Evolutionary conservation across 92 coral and sea anemone species (phyloP).

Genomic region (Virgularia gustaviana): DNA sequence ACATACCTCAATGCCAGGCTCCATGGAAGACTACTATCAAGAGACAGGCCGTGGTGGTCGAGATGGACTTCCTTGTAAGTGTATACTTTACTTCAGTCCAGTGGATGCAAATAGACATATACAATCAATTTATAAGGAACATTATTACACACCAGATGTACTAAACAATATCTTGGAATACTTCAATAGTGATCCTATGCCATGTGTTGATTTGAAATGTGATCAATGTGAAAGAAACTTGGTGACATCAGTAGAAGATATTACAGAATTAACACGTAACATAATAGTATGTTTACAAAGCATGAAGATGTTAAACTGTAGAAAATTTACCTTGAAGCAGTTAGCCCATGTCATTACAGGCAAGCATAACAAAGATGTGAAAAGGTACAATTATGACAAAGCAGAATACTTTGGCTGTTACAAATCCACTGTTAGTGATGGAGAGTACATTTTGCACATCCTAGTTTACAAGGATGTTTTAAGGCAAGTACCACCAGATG

Average conservation of each 20-base stretch:
- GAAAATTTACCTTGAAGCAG: conserved; percentile 8
- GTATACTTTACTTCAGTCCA: conserved; percentile 7
- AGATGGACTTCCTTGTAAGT: conserved; percentile 30
- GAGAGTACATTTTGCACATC: background rate
- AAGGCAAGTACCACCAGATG: background rate
- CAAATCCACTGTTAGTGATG: conserved; percentile 6
- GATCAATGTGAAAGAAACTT: background rate
- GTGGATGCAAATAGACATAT: conserved; percentile 1
- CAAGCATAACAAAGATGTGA: conserved; percentile 7
- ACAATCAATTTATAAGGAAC: background rate
- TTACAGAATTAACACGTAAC: background rate
- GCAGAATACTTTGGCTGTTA: background rate
- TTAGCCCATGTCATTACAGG: conserved; percentile 19
- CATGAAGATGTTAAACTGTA: background rate
- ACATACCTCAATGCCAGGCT: conserved; percentile 19
- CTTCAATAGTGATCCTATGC: background rate
- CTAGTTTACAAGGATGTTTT: background rate
- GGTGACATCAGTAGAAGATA: background rate
- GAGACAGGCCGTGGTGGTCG: conserved; percentile 36
- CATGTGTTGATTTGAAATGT: background rate
- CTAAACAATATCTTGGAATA: background rate
- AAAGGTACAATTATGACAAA: background rate
- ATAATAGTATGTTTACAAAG: background rate
- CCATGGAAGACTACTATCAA: conserved; percentile 33
- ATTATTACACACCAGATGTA: background rate